phyloP scores from a whole-genome alignment of 2,113 vertebrate genomes.

The Tenrec ecaudatus region DNA sequence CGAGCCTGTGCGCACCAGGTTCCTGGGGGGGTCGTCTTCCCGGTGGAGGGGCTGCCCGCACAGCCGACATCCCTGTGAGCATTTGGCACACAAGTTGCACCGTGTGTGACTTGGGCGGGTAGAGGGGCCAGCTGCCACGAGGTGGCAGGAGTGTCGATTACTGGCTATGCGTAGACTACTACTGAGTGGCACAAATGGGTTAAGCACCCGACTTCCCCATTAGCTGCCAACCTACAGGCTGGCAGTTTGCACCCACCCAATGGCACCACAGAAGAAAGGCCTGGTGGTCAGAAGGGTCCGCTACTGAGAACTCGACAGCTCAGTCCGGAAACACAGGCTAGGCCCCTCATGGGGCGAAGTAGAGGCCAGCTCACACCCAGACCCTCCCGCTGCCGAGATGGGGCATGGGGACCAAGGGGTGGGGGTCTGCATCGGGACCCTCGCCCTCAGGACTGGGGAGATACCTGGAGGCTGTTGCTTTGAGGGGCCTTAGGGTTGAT shows the following conservation, averaged over 20 bases:
- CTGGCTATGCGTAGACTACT: not conserved
- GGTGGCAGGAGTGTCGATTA: not conserved
- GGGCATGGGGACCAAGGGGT: not conserved
- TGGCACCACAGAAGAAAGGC: not conserved
- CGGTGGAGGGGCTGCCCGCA: rapidly evolving
- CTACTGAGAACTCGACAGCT: not conserved
- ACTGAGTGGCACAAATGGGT: not conserved
- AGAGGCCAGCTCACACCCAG: not conserved
- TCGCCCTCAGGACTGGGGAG: not conserved
- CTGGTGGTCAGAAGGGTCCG: not conserved
- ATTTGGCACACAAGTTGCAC: not conserved
- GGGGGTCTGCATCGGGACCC: not conserved
- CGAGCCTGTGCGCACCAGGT: rapidly evolving
- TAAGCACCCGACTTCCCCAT: not conserved
- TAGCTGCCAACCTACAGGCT: not conserved
- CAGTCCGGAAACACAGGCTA: not conserved
- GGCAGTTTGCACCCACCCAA: not conserved
- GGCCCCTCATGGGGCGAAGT: not conserved
- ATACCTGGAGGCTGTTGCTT: not conserved
- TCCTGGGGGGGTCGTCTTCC: not conserved
- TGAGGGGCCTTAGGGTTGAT: not conserved
- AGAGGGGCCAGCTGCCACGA: no score
- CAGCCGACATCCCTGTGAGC: rapidly evolving
- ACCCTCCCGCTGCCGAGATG: not conserved
- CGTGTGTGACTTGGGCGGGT: not conserved